These are phyloP conservation scores for Drosophila fuyamai DNA, from an alignment of 1,140 invertebrate species.

Conservation along the genomic window DNA sequence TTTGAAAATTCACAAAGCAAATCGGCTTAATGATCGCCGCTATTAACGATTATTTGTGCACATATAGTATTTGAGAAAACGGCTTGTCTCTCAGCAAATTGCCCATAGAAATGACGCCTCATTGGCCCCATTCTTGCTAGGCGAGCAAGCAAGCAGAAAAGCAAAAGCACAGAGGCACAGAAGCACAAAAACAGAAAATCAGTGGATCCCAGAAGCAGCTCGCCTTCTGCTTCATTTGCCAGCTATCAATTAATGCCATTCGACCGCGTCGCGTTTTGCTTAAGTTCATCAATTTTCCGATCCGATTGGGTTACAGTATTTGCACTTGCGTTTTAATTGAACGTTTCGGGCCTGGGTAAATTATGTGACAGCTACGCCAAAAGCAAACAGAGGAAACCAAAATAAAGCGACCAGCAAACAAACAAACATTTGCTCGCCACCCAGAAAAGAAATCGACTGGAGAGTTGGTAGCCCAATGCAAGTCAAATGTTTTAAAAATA, in stretches of 20 bases:
- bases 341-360: conserved; percentile 38
- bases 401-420: conserved; percentile 40
- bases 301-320: conserved; percentile 73
- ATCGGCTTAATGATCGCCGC: conserved; percentile 37
- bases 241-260: conserved; percentile 64
- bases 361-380: conserved; percentile 73
- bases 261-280: conserved; percentile 49
- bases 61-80: conserved; percentile 26
- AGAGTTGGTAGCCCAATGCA: conserved; percentile 45
- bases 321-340: conserved; percentile 65
- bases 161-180: conserved; percentile 36
- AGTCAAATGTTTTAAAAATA: conserved; percentile 50
- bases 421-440: conserved; percentile 56
- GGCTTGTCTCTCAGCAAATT: conserved; percentile 40
- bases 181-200: conserved; percentile 38
- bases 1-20: conserved; percentile 17
- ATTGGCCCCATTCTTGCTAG: conserved; percentile 46
- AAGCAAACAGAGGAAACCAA: conserved; percentile 52
- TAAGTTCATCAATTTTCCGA: conserved; percentile 52
- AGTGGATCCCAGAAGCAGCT: conserved; percentile 37
- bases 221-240: conserved; percentile 47
- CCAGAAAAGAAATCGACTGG: conserved; percentile 32
- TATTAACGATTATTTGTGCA: conserved; percentile 42
- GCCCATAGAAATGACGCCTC: conserved; percentile 49
- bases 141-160: conserved; percentile 20